Evolutionary conservation across 2,113 vertebrate species (phyloP), one percentile per base, ranked within the genome.

Genomic region (Sceloporus undulatus): DNA sequence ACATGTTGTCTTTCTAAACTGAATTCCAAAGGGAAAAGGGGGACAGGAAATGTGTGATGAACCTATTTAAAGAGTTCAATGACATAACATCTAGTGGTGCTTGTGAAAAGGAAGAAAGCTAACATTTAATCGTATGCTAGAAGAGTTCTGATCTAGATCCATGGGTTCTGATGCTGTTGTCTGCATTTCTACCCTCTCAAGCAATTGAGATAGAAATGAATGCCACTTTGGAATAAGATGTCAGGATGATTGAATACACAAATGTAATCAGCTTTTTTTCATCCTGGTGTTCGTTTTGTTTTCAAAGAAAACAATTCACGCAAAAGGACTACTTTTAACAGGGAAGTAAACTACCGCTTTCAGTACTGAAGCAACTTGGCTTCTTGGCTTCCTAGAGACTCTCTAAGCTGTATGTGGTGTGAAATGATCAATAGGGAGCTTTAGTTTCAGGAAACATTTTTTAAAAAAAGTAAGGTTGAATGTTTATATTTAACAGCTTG

Each of bases 401-500:
- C 78, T 90, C 88, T 34, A 34, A 87, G 0, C 0, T 83, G 65
- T 84, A 88, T 92, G 88, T 84, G 71, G 84, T 87, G 75, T 89
- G 79, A 78, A 91, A 81, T 77, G 88, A 83, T 87, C 89, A 90
- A 23, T 76, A 88, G 82, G 42, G 86, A 89, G 84, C 74, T 91
- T 94, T 34, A 89, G 81, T 68, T 90, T 87, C 91, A 93, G 91
- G 75, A 93, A 89, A 91, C 52, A 71, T 71, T 71, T 70, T 52
- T 68, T 76, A 71, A 16, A 16, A 74, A 74, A 71, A 84, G 86
- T 94, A 91, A 42, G 93, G 87, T 92, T 80, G 77, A 90, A 78
- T 92, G 78, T 89, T 94, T 95, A 87, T 84, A 85, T 92, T 95
- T 94, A 89, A 88, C 81, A 85, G 91, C 87, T 91, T 91, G 88